phyloP scores from a whole-genome alignment of 2,888 invertebrate genomes.

The Lochmaea crataegi region DNA sequence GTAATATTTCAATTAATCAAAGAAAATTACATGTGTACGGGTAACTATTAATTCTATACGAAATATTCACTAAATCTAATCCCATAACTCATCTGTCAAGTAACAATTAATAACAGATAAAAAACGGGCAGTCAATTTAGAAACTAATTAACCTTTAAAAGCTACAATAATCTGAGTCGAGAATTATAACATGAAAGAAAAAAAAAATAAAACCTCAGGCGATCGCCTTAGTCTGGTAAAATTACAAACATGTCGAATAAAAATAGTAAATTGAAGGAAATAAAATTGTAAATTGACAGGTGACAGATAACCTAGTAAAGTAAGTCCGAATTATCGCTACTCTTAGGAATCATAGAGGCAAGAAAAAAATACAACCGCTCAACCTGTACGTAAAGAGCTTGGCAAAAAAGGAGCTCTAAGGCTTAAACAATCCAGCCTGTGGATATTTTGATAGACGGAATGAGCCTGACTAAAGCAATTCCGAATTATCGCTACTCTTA shows the following conservation, averaged over 20 bases:
- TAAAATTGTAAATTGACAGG: too few relatives aligned
- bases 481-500: too few relatives aligned
- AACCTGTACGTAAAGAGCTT: too few relatives aligned
- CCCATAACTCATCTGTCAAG: constrained; percentile 35
- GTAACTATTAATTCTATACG: constrained; percentile 26
- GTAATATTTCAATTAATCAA: constrained; percentile 24
- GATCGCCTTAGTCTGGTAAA: not conserved
- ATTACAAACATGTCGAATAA: not conserved
- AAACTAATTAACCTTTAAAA: constrained; percentile 51
- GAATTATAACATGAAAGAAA: constrained; percentile 39
- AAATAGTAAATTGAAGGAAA: not conserved
- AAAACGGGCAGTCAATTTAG: constrained; percentile 47
- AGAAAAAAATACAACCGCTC: too few relatives aligned
- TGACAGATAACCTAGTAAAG: too few relatives aligned
- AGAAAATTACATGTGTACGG: constrained; percentile 5
- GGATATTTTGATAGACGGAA: too few relatives aligned
- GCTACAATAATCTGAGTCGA: constrained; percentile 45
- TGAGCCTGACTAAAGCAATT: too few relatives aligned
- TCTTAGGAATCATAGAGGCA: too few relatives aligned
- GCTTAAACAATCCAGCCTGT: too few relatives aligned
- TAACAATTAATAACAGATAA: constrained; percentile 48
- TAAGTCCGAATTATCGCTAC: too few relatives aligned
- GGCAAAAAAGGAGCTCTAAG: too few relatives aligned
- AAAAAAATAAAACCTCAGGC: not conserved
- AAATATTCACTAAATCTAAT: constrained; percentile 28